These are phyloP conservation scores for Trogon melanurus DNA, from an alignment of 2,113 vertebrate genomes.

Conservation along the genomic window DNA sequence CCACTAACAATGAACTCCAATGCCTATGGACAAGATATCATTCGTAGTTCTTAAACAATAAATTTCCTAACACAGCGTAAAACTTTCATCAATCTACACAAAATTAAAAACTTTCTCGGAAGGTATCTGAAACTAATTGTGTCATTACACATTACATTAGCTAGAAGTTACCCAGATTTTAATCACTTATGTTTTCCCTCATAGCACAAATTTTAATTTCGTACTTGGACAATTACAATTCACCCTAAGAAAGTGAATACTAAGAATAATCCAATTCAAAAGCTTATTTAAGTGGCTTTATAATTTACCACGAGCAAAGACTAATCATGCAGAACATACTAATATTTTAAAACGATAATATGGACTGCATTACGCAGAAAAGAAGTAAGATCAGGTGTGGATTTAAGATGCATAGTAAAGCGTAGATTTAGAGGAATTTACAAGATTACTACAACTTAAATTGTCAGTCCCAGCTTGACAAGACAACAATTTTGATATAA, in stretches of 20 bases:
- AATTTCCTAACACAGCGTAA: not conserved
- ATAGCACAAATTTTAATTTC: not conserved
- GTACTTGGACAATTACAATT: constrained; percentile 10
- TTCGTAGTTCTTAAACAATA: not conserved
- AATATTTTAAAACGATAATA: constrained; percentile 15
- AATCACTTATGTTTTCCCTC: not conserved
- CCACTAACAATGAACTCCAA: not conserved
- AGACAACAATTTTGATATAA: not conserved
- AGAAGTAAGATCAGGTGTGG: not conserved
- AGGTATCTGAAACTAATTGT: constrained; percentile 28
- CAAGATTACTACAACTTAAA: not conserved
- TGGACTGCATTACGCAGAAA: not conserved
- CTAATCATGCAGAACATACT: not conserved
- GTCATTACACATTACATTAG: not conserved
- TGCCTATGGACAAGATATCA: not conserved
- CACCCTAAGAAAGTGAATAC: not conserved
- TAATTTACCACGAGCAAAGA: not conserved
- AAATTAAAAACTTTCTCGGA: not conserved
- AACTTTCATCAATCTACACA: not conserved
- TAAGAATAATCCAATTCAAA: not conserved
- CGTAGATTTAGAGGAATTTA: not conserved
- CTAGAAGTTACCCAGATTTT: not conserved
- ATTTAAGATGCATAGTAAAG: not conserved
- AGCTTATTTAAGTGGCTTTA: not conserved
- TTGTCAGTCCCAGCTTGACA: not conserved